Base-by-base conservation (phyloP, 1,140 invertebrate genomes). In the Stegodyphus mimosarum region DNA sequence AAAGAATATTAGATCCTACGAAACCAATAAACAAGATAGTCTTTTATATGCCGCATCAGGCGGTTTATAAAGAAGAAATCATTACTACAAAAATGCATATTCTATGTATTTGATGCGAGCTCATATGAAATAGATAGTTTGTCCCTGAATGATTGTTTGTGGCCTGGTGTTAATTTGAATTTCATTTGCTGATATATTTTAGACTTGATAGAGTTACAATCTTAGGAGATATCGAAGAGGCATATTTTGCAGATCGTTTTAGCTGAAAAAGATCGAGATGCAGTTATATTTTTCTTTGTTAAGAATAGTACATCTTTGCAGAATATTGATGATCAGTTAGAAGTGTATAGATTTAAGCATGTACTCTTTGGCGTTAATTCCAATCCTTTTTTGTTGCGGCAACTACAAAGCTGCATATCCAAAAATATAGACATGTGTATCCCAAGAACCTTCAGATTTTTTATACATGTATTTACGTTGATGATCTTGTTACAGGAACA, bases 191-290 rank as follows among this genome's bases (percentile, higher is more conserved):
- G 4, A 7, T 87, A 10, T 33, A 67, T 15, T 87, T 87, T 67
- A 50, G 87, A 71, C 6, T 71, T 6, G 11, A 79, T 60, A 10
- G 51, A 66, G n/a, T 78, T 6, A 86, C 64, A 5, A 10, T 87
- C 4, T 18, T 76, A 17, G n/a, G 76, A 67, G 87, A 87, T 55
- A 84, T 87, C 10, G 72, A 87, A 66, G 87, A 87, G 33, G 67
- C 86, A 18, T 87, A n/a, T 87, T 76, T 52, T 87, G n/a, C 79
- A 86, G 18, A 17, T 87, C 1, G 17, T 10, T 2, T 51, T 87
- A 7, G 51, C 72, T 52, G 73, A 77, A n/a, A 72, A 72, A 48
- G 84, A 87, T 17, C 17, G 83, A 53, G 70, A 81, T 81, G 67
- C 69, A n/a, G 67, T 81, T 10, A 51, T 50, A 11, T 67, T 79